Percentiles rank a stretch among this genome's conserved stretches.
Conservation (phyloP, 2,797 vertebrate species). For the Chromis chromis region DNA sequence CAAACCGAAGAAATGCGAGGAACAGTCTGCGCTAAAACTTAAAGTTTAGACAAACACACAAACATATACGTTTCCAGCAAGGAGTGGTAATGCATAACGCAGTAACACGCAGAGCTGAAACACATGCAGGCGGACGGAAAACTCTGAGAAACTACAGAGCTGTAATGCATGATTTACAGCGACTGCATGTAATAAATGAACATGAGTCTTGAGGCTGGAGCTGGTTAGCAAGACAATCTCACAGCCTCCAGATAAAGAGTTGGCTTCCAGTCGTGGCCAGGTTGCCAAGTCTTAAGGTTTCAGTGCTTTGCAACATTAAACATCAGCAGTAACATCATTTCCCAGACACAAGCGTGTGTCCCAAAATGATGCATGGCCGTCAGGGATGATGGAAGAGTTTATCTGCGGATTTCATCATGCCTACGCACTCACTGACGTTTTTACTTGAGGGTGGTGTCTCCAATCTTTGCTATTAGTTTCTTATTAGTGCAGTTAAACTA, state of each 20-base stretch:
- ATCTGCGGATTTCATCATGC: conserved; percentile 45
- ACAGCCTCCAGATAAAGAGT: conserved; percentile 71
- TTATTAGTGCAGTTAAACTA: conserved; percentile 26
- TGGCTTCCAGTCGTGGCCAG: conserved; percentile 46
- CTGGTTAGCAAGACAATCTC: conserved; percentile 74
- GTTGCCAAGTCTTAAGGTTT: conserved; percentile 73
- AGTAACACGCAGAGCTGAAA: conserved; percentile 56
- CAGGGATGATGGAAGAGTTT: conserved; percentile 43
- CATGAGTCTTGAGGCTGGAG: conserved; percentile 71
- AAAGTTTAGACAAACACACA: conserved; percentile 4
- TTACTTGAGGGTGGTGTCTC: conserved; percentile 18
- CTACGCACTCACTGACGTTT: conserved; percentile 18
- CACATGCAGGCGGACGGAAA: conserved; percentile 67
- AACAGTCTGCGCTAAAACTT: conserved; percentile 24
- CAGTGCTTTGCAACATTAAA: conserved; percentile 67
- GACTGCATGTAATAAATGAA: conserved; percentile 77
- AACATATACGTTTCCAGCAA: conserved; percentile 40
- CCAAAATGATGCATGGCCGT: conserved; percentile 48
- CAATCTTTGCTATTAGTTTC: conserved; percentile 29
- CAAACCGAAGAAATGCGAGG: conserved; percentile 45
- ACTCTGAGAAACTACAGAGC: conserved; percentile 60
- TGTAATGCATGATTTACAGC: conserved; percentile 71
- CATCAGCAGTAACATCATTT: conserved; percentile 69
- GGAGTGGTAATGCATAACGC: conserved; percentile 30
- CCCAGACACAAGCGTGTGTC: conserved; percentile 58